These are phyloP conservation scores for Nezara viridula DNA, from an alignment of 2,888 invertebrate genomes.

Conservation along the genomic window DNA sequence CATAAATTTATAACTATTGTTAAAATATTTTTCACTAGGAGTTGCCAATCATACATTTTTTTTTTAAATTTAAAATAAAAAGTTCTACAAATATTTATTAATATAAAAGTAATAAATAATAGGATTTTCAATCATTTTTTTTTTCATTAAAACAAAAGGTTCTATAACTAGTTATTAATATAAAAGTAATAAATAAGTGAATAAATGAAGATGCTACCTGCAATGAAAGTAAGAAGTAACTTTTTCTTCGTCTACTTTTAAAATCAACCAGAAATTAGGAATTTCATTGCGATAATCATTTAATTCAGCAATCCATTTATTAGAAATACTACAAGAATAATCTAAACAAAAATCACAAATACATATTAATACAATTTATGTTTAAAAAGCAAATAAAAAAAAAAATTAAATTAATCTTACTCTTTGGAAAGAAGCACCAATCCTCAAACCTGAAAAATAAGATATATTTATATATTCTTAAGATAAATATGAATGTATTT, in stretches of 20 bases:
- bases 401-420: conserved; percentile 9
- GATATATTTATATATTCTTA: conserved; percentile 24
- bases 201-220: conserved; percentile 69
- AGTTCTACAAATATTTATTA: too few relatives aligned
- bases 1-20: too few relatives aligned
- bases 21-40: too few relatives aligned
- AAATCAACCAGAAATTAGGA: conserved; percentile 81
- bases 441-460: conserved; percentile 59
- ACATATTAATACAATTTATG: neutral
- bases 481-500: too few relatives aligned
- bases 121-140: too few relatives aligned
- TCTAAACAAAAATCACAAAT: conserved; percentile 57
- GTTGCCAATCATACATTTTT: neutral
- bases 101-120: too few relatives aligned
- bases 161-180: neutral
- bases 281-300: conserved; percentile 72
- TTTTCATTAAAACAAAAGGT: too few relatives aligned
- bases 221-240: conserved; percentile 80
- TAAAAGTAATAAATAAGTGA: neutral
- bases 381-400: neutral
- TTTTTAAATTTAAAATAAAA: too few relatives aligned
- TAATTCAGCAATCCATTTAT: conserved; percentile 73
- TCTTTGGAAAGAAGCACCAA: conserved; percentile 47
- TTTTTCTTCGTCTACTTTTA: conserved; percentile 73
- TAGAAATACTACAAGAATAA: conserved; percentile 72